Base-by-base conservation (phyloP, 2,888 invertebrate genomes). In the Microctonus aethiopoides region DNA sequence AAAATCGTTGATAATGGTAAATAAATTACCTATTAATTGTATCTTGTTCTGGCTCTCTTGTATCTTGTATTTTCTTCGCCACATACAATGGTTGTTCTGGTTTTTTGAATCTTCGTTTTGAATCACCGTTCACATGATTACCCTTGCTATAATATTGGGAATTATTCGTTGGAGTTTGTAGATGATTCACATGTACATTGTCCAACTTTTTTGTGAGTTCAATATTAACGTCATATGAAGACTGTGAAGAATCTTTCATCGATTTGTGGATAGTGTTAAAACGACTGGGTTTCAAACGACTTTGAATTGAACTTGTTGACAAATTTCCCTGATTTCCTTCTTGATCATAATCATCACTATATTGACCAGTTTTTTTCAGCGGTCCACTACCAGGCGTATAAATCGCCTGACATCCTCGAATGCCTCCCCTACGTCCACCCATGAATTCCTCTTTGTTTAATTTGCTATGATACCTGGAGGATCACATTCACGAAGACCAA, bases 371-470 rank as follows among this genome's bases (percentile, higher is more conserved):
- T 86, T 92, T 91, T 82, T 91, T 89, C 76, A 93, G 87, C 75
- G 92, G 92, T 75, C 93, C 93, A 88, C 93, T 93, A 78, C 93
- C 93, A 83, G 93, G 93, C 84, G 90, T 91, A 81, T 94, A 94
- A 74, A 93, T 88, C 87, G 90, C 90, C 87, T 92, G 91, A 82
- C 91, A 91, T 80, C 92, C 92, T 87, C 91, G 92, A 84, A 90
- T 90, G 77, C 88, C 88, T 86, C 87, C 88, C 79, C 92, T 92
- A 87, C 90, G 89, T 84, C 88, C 89, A 83, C 81, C 89, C 79
- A 76, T 72, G 72, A 79, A 79, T 82, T 79, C 81, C 54, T 84
- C 82, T 77, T 77, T 81, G 54, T 83, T 81, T 75, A 79, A 80
- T 80, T 82, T 81, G 56, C 73, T 78, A 78, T 79, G 76, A 71